Percentiles rank a stretch among this genome's conserved stretches.
phyloP scores from a whole-genome alignment of 1,140 invertebrate genomes.

The Drosophila melanogaster region Release_6_plus_ISO1_MT NT_033777.3:8683501-8684000 shows the following conservation, averaged over 20 bases:
- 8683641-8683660: slow-evolving; percentile 13
- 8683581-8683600: slow-evolving; percentile 40
- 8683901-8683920: slow-evolving; percentile 63
- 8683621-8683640: slow-evolving; percentile 58
- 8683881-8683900: slow-evolving; percentile 54
- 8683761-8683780: slow-evolving; percentile 71
- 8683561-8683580: slow-evolving; percentile 37
- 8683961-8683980: slow-evolving; percentile 5
- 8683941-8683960: slow-evolving; percentile 24
- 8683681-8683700: slow-evolving; percentile 3
- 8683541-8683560: neutral
- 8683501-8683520: no score
- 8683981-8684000: slow-evolving; percentile 4
- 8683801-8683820: slow-evolving; percentile 42
- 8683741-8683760: slow-evolving; percentile 60
- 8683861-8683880: slow-evolving; percentile 38
- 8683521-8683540: no score
- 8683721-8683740: no score
- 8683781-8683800: slow-evolving; percentile 80
- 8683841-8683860: slow-evolving; percentile 42
- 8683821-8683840: slow-evolving; percentile 53
- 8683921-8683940: slow-evolving; percentile 7
- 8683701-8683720: slow-evolving; percentile 3
- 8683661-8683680: slow-evolving; percentile 37
- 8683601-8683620: slow-evolving; percentile 61